Percentiles rank a stretch among this genome's conserved stretches.
phyloP scores from a whole-genome alignment of 2,113 vertebrate species.

The Rana temporaria region DNA sequence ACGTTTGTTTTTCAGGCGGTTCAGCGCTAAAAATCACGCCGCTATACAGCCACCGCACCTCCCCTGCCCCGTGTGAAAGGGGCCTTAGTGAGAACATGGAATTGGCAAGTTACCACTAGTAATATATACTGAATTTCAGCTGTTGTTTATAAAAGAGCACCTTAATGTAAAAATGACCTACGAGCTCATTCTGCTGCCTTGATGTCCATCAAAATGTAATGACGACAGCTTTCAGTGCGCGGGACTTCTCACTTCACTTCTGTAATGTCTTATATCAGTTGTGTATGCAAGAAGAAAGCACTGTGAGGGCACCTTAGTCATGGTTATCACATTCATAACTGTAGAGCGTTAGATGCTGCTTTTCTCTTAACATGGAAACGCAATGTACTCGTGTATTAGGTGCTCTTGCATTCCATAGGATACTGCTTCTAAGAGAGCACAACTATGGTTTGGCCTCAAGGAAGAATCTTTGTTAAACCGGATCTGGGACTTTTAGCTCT shows the following conservation, averaged over 20 bases:
- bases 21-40: no score
- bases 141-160: conserved; percentile 1
- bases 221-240: background rate
- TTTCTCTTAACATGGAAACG: no score
- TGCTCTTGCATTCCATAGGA: background rate
- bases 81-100: background rate
- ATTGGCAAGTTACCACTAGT: background rate
- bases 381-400: background rate
- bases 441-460: background rate
- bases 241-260: background rate
- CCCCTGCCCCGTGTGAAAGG: no score
- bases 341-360: background rate
- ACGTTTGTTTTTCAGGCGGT: no score
- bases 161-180: conserved; percentile 5
- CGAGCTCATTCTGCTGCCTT: background rate
- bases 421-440: background rate
- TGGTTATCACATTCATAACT: background rate
- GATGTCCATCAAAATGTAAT: background rate
- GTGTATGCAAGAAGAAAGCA: background rate
- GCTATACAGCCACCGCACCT: no score
- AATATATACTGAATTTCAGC: background rate
- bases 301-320: background rate
- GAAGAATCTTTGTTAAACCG: background rate
- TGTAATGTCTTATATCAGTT: background rate
- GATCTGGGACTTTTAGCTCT: background rate